Evolutionary conservation across 2,113 vertebrate species (phyloP), one percentile per base, ranked within the genome.

Genomic region (Meles meles): DNA sequence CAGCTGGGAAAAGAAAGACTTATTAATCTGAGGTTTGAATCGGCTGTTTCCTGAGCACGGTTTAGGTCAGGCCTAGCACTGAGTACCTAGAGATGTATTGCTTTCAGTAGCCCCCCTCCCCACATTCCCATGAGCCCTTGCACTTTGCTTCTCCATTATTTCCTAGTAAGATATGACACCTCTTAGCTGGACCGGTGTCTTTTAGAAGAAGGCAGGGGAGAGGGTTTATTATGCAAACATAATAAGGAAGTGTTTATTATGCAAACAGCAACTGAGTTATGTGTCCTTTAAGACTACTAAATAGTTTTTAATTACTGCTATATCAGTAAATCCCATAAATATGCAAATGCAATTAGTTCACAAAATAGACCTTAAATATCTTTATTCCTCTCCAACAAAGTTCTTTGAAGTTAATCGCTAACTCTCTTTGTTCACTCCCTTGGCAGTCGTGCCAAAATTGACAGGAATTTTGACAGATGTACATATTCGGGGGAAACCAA

Each of bases 301-400:
- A 98, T 98, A 98, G 98, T 98, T 98, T 98, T 98, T 98, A 98
- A 98, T 98, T 98, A 98, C 98, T 96, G 98, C 98, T 98, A 98
- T 98, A 98, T 98, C 98, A 98, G 98, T 98, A 98, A 98, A 98
- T 98, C 98, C 98, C 93, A 98, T 98, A 98, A 98, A 98, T 98
- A 98, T 98, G 98, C 98, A 98, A 98, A 98, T 98, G 98, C 98
- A 98, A 98, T 98, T 98, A 98, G 98, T 98, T 98, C 93, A 96
- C 97, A 98, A 98, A 98, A 98, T 98, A 98, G 97, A 98, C 98
- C 98, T 98, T 98, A 98, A 98, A 98, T 98, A 98, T 98, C 98
- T 98, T 98, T 97, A 98, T 98, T 98, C 97, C 98, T 98, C 96
- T 98, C 98, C 98, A 98, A 97, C 98, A 98, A 98, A 98, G 98